phyloP scores from a whole-genome alignment of 2,113 vertebrate genomes.

The Cyanoderma ruficeps region DNA sequence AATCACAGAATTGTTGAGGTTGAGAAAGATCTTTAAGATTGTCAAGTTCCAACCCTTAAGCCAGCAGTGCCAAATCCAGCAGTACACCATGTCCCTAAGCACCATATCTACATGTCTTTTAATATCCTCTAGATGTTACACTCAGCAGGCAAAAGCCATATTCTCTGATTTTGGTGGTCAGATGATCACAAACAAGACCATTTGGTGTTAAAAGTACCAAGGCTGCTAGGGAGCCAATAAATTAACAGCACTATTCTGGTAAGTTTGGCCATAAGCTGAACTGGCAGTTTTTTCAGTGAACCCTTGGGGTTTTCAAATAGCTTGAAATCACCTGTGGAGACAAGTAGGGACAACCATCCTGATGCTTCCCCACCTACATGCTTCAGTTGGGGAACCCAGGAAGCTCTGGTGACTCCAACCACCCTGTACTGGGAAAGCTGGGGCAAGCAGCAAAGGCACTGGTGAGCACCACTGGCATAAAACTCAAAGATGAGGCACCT shows the following conservation, averaged over 20 bases:
- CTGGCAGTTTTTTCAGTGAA: background rate
- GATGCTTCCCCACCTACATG: background rate
- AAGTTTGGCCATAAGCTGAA: background rate
- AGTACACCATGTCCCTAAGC: background rate
- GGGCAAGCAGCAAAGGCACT: background rate
- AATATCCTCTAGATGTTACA: background rate
- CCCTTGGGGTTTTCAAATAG: background rate
- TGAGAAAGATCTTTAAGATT: background rate
- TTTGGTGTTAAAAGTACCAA: background rate
- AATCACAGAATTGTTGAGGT: background rate
- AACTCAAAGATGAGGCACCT: background rate
- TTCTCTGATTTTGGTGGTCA: background rate
- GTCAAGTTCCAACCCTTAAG: background rate
- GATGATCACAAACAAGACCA: background rate
- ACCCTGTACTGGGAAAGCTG: background rate
- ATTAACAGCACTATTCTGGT: background rate
- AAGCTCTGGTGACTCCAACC: background rate
- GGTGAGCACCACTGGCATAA: background rate
- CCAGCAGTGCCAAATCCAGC: background rate
- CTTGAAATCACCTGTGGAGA: background rate
- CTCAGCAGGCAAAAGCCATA: background rate
- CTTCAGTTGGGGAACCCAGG: background rate
- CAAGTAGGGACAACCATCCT: background rate
- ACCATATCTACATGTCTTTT: background rate
- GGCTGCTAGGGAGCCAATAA: background rate